Evolutionary conservation across 2,888 invertebrate species (phyloP).

Genomic region (Hartigia nigra): DNA sequence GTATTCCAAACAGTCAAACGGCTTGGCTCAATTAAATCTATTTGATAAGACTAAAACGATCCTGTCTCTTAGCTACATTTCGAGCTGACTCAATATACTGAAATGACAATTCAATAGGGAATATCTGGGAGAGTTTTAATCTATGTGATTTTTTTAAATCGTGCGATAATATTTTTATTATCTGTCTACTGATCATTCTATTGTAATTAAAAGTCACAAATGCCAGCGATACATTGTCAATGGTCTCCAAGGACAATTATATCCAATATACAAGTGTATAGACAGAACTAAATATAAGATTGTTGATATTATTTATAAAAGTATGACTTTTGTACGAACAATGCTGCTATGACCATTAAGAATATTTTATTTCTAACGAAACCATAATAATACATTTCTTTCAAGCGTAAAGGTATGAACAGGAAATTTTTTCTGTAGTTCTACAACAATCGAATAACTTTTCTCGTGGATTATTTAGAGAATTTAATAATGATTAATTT

Average conservation of each 20-base stretch:
- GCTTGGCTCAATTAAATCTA: constrained; percentile 38
- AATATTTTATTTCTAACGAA: background rate
- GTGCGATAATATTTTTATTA: background rate
- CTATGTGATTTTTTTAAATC: background rate
- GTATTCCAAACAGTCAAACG: constrained; percentile 39
- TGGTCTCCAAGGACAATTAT: background rate
- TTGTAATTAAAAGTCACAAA: background rate
- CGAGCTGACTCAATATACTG: background rate
- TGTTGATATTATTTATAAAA: background rate
- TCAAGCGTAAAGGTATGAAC: background rate
- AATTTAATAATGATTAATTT: background rate
- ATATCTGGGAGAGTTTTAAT: background rate
- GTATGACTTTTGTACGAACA: background rate
- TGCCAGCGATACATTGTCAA: background rate
- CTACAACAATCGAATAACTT: background rate
- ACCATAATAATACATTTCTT: background rate
- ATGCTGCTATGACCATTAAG: background rate
- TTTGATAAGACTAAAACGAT: background rate
- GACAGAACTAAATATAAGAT: background rate
- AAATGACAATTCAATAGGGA: background rate
- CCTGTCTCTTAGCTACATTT: background rate
- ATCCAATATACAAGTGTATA: background rate
- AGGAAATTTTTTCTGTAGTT: background rate
- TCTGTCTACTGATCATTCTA: background rate
- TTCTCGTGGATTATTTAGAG: background rate